Evolutionary conservation across 2,113 vertebrate species (phyloP).

Genomic region (Bathybates hornii): DNA sequence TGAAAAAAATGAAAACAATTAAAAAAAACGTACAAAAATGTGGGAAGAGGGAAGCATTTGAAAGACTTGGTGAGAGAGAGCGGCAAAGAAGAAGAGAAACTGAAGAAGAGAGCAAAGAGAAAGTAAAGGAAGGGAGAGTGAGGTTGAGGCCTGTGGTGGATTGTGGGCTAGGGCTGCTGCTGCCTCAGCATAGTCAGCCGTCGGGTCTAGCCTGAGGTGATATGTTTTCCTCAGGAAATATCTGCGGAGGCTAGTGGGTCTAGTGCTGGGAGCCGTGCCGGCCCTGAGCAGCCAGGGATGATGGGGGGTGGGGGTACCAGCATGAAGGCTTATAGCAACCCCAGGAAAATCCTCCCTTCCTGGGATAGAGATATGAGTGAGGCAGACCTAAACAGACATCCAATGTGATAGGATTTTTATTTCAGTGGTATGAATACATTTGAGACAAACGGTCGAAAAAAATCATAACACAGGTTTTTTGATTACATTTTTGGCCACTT

Average conservation of each 20-base stretch:
- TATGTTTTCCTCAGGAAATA: slow-evolving; percentile 78
- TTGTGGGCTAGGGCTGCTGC: slow-evolving; percentile 63
- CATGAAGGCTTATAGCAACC: slow-evolving; percentile 6
- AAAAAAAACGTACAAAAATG: not conserved
- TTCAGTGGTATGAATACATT: not conserved
- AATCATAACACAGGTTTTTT: not conserved
- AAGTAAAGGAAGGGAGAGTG: slow-evolving; percentile 30
- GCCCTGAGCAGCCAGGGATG: slow-evolving; percentile 15
- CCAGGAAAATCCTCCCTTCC: slow-evolving; percentile 46
- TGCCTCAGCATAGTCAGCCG: slow-evolving; percentile 62
- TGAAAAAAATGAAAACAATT: not conserved
- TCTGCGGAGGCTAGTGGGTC: slow-evolving; percentile 64
- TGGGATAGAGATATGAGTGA: slow-evolving; percentile 7
- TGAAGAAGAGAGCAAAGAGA: not conserved
- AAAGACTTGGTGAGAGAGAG: not conserved
- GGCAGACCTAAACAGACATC: not conserved
- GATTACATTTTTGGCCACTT: not conserved
- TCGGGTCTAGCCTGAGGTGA: slow-evolving; percentile 59
- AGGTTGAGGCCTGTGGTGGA: slow-evolving; percentile 62
- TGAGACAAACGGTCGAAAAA: not conserved
- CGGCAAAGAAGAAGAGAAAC: not conserved
- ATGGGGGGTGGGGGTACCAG: not conserved
- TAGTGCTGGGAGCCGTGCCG: slow-evolving; percentile 46
- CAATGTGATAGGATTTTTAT: not conserved
- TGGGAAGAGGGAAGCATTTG: not conserved